Base-by-base conservation (phyloP, 2,797 vertebrate species). In the Malurus leucopterus region DNA sequence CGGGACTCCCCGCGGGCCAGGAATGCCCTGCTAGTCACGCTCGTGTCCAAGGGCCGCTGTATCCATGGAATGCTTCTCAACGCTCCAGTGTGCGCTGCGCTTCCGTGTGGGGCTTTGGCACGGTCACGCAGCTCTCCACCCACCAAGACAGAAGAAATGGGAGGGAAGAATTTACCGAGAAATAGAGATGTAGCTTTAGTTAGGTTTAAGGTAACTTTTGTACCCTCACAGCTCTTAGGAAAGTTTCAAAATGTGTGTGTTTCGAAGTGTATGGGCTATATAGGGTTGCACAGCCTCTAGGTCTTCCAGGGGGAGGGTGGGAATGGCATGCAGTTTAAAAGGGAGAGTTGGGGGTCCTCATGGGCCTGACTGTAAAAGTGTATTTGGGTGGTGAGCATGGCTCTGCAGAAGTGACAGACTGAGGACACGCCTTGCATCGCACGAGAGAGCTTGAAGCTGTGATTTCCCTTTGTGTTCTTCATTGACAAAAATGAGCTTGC, bases 1-100 rank as follows among this genome's bases (percentile, higher is more conserved):
- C 20, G 11, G 13, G 29, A 1, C 6, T 2, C 5, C 4, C 30
- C 3, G 32, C 11, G 5, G 24, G 5, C 30, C 16, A 1, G 15
- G 4, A 6, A 0, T 4, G 68, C 21, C 22, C 6, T 3, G 11
- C 16, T 8, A 43, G 6, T 7, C 49, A 3, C 2, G 12, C 12
- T 24, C 2, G 18, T 11, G 54, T 29, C 8, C 2, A 0, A 15
- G 32, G 32, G 34, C 55, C 3, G 0, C 40, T 8, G 7, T 8
- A 0, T 44, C 36, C 12, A 1, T 7, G 9, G 23, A 10, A 1
- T 2, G n/a, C 3, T 0, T 17, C 32, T 14, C 7, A 30, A 0
- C 3, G 1, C 27, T 15, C 21, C 27, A 0, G 4, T 7, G 16
- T 5, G 32, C 21, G 2, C 32, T 7, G 47, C 3, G 6, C 24